Conservation (phyloP, 2,113 vertebrate species). For the Oxygymnocypris stewartii region DNA sequence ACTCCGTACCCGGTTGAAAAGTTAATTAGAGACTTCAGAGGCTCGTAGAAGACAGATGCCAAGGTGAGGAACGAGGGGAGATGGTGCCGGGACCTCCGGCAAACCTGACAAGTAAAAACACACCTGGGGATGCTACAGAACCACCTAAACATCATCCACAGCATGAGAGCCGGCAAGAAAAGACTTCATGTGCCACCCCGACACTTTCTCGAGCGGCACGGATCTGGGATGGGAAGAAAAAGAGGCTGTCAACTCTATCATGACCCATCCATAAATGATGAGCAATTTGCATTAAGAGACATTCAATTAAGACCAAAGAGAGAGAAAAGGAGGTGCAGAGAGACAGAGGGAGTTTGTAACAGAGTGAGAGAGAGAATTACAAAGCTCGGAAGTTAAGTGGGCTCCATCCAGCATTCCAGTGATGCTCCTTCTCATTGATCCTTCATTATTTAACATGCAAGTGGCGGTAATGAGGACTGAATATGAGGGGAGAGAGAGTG, state of each 20-base stretch:
- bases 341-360: conserved; percentile 48
- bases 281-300: conserved; percentile 63
- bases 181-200: not conserved
- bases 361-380: conserved; percentile 44
- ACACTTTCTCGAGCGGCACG: not conserved
- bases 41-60: conserved; percentile 46
- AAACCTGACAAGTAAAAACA: conserved; percentile 32
- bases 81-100: conserved; percentile 7
- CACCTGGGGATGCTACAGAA: conserved; percentile 34
- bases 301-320: conserved; percentile 63
- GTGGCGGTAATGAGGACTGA: conserved; percentile 62
- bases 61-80: conserved; percentile 16
- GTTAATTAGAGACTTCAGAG: conserved; percentile 69
- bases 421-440: conserved; percentile 63
- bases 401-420: conserved; percentile 58
- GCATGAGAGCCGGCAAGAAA: not conserved
- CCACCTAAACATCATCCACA: conserved; percentile 33
- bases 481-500: conserved; percentile 47
- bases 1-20: conserved; percentile 63
- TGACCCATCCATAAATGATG: conserved; percentile 66
- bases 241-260: conserved; percentile 52
- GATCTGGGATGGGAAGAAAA: conserved; percentile 21
- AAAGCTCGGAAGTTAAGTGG: conserved; percentile 59
- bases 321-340: conserved; percentile 45
- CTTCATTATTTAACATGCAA: conserved; percentile 66